phyloP scores from a whole-genome alignment of 2,888 invertebrate species.

The Crematogaster levior region DNA sequence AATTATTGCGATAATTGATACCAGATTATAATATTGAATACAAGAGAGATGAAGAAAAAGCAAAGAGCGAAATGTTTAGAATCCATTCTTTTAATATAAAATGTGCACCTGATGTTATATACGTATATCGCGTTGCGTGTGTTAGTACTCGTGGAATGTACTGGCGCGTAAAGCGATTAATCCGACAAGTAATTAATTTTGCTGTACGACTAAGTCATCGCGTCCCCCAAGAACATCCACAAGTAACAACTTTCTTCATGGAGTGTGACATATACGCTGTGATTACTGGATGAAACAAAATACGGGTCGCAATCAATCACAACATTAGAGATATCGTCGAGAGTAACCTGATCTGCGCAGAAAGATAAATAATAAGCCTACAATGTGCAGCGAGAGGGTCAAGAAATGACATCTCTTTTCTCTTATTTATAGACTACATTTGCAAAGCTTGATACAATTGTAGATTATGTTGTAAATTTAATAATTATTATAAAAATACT shows the following conservation, averaged over 20 bases:
- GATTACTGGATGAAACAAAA: conserved; percentile 69
- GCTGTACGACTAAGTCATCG: conserved; percentile 31
- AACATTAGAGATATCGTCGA: conserved; percentile 71
- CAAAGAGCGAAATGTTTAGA: background rate
- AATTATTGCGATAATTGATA: conserved; percentile 6
- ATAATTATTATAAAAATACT: background rate
- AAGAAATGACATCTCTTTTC: conserved; percentile 64
- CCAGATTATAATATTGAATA: background rate
- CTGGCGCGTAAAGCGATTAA: conserved; percentile 53
- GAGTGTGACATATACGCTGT: conserved; percentile 58
- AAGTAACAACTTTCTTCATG: conserved; percentile 58
- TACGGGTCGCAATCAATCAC: conserved; percentile 63
- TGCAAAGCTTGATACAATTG: no score
- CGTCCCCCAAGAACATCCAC: conserved; percentile 9
- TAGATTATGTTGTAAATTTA: conserved; percentile 8
- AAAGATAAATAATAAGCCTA: conserved; percentile 72
- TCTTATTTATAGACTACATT: conserved; percentile 6
- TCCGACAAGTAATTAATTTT: conserved; percentile 60
- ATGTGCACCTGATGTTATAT: background rate
- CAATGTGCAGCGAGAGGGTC: conserved; percentile 56
- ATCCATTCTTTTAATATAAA: background rate
- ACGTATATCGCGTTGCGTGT: no score
- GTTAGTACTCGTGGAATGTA: background rate
- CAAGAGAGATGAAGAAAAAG: background rate
- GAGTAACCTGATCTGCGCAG: conserved; percentile 69